Conservation (phyloP, 1,140 invertebrate species). For the Heterodera schachtii region DNA sequence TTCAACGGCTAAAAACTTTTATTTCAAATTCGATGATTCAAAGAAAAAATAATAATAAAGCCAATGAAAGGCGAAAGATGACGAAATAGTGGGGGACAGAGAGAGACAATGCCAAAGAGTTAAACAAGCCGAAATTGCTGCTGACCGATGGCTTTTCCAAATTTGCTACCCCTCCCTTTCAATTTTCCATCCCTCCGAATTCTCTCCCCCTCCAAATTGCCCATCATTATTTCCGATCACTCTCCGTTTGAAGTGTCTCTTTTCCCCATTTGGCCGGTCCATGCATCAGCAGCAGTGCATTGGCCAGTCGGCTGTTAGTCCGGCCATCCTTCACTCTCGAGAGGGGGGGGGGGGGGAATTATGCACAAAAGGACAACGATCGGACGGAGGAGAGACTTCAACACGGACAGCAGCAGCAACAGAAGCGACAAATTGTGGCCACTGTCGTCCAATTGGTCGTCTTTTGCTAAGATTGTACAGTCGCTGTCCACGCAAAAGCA, state of each 20-base stretch:
- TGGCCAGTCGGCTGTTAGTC: not conserved
- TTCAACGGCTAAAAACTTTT: too few relatives aligned
- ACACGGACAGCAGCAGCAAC: not conserved
- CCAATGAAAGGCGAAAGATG: too few relatives aligned
- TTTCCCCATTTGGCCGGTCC: not conserved
- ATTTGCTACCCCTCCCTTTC: not conserved
- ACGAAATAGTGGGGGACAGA: too few relatives aligned
- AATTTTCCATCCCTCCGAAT: not conserved
- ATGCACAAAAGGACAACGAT: not conserved
- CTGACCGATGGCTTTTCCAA: too few relatives aligned
- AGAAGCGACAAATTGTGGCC: not conserved
- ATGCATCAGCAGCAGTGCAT: not conserved
- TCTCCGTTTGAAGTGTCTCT: not conserved
- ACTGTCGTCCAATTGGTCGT: not conserved
- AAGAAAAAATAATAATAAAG: too few relatives aligned
- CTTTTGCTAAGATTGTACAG: not conserved
- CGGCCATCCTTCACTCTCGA: not conserved
- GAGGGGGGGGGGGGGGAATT: not conserved
- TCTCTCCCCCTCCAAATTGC: too few relatives aligned
- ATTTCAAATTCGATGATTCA: too few relatives aligned
- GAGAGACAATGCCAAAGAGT: too few relatives aligned
- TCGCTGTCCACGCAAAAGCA: not conserved
- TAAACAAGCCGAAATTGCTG: too few relatives aligned
- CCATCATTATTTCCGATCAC: not conserved
- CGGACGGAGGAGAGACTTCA: not conserved